These are phyloP conservation scores for Ptychodera flava DNA, from an alignment of 35 echinoderm and acorn worm genomes.

Conservation along the genomic window DNA sequence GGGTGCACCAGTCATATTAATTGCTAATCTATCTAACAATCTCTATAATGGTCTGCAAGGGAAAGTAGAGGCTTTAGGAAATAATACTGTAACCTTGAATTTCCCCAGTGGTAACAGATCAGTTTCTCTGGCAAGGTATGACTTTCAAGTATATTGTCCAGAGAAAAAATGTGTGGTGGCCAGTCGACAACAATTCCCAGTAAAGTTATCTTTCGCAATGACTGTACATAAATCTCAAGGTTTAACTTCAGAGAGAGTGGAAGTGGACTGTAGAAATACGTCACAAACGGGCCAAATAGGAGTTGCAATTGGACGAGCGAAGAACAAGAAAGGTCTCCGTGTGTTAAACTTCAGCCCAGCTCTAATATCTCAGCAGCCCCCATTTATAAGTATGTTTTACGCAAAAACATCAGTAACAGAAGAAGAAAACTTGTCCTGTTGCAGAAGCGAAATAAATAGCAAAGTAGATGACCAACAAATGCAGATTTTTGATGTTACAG, in stretches of 20 bases:
- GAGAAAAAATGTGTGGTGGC: neutral
- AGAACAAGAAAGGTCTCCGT: neutral
- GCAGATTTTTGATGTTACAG: neutral
- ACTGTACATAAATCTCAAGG: conserved; percentile 26
- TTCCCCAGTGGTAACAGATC: too few relatives aligned
- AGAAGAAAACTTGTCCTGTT: neutral
- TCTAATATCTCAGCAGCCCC: neutral
- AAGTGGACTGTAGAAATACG: conserved; percentile 25
- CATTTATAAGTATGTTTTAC: neutral
- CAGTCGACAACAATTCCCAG: conserved; percentile 2
- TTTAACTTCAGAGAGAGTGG: neutral
- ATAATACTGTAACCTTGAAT: too few relatives aligned
- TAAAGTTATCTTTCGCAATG: neutral
- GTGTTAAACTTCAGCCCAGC: neutral
- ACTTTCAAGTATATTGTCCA: neutral
- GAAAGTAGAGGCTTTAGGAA: too few relatives aligned
- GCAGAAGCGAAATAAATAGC: neutral
- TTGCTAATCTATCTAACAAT: too few relatives aligned
- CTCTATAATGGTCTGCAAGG: too few relatives aligned
- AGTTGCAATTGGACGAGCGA: neutral
- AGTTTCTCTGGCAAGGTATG: neutral
- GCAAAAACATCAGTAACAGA: neutral
- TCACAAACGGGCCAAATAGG: conserved; percentile 11
- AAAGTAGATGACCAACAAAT: neutral
- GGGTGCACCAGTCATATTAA: too few relatives aligned